Percentiles rank a stretch among this genome's conserved stretches.
phyloP scores from a whole-genome alignment of 2,797 vertebrate genomes.

The Capromys pilorides region DNA sequence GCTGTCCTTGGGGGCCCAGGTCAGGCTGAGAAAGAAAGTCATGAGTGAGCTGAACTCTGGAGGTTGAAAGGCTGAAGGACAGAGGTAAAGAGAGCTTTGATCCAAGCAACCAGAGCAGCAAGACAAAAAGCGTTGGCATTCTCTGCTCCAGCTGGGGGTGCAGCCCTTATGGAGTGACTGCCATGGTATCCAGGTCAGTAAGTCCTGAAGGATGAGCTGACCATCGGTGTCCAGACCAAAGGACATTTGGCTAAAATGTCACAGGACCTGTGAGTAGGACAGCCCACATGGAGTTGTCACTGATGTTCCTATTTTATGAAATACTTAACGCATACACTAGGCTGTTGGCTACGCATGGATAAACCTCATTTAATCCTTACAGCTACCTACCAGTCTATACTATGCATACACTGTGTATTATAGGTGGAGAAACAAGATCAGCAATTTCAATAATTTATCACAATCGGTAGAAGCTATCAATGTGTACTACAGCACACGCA shows the following conservation, averaged over 20 bases:
- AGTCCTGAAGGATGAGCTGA: background rate
- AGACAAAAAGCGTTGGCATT: background rate
- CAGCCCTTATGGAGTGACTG: background rate
- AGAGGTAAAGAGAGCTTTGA: background rate
- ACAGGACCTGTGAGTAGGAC: background rate
- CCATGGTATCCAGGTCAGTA: background rate
- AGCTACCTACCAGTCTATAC: fast-evolving
- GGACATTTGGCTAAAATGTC: background rate
- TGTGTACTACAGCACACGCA: background rate
- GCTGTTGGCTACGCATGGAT: background rate
- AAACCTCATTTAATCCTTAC: background rate
- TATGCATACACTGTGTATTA: fast-evolving
- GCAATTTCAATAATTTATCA: background rate
- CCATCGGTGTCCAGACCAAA: background rate
- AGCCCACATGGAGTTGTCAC: fast-evolving
- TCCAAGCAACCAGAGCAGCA: background rate
- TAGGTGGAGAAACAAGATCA: background rate
- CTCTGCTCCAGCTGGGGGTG: fast-evolving
- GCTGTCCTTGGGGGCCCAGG: too few species aligned
- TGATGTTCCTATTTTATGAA: background rate
- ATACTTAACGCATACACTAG: background rate
- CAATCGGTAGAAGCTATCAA: background rate
- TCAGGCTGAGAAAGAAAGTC: background rate
- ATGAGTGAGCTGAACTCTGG: background rate
- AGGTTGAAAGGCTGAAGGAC: background rate